Base-by-base conservation (phyloP, 2,888 invertebrate species). In the Agrilus biguttatus region DNA sequence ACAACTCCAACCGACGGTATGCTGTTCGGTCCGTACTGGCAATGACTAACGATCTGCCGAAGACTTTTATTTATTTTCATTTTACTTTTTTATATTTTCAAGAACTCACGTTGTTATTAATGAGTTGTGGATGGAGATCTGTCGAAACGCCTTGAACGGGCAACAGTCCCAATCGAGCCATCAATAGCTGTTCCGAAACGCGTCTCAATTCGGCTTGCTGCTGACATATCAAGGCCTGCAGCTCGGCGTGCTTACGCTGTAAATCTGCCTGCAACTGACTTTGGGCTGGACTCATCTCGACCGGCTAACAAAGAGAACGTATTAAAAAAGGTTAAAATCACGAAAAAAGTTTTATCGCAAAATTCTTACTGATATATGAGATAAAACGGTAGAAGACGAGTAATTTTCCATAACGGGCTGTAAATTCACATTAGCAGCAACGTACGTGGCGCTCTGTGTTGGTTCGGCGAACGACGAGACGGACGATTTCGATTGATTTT, bases 131-230 rank as follows among this genome's bases (percentile, higher is more conserved):
- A 28, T 28, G 28, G 28, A 28, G 8, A 10, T 28, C 28, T 37
- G 34, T n/a, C 49, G 44, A 45, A 49, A 13, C 48, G 6, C 65
- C 55, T 43, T 28, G 12, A 39, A 39, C 13, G 39, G 68, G 72
- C 33, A 76, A 55, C 10, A 88, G 72, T 6, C 87, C 87, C 51
- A 86, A 80, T 55, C 84, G 74, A 0, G 88, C 84, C 62, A 90
- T 77, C 39, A 88, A 62, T 42, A 91, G 68, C 58, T 90, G 89
- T 58, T 90, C 88, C n/a, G 88, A 88, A 1, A 91, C 85, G 50
- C 80, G 74, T 36, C 84, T 72, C 50, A 91, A 65, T 62, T 91
- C 89, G 56, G 89, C 88, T 59, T 90, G 89, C 57, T 90, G 89
- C 50, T 83, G 78, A 41, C 82, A 76, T 46, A 91, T 89, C 57